Evolutionary conservation across 1,140 invertebrate genomes (phyloP).

Genomic region (Eriocheir sinensis): DNA sequence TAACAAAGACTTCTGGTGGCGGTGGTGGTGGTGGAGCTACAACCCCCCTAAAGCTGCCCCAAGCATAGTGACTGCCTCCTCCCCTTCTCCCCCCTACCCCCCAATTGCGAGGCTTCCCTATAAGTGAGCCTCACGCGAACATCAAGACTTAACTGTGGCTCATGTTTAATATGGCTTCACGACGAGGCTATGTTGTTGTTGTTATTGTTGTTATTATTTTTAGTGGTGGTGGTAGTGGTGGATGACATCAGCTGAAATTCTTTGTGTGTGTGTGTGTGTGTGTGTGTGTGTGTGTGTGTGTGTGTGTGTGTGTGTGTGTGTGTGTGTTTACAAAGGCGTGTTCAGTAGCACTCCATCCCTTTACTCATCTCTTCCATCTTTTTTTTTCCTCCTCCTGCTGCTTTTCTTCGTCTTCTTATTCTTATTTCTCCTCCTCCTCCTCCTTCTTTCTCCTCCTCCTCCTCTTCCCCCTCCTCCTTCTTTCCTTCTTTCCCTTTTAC

Average conservation of each 20-base stretch:
- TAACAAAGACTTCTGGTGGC: not conserved
- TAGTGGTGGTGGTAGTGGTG: too few species aligned
- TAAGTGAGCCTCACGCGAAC: not conserved
- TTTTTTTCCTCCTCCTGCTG: not conserved
- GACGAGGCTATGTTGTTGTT: too few species aligned
- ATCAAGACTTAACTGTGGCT: not conserved
- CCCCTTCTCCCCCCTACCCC: too few species aligned
- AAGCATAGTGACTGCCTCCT: not conserved
- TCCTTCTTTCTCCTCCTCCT: not conserved
- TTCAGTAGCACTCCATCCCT: too few species aligned
- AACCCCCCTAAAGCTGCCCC: slow-evolving; percentile 4
- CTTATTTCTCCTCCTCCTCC: not conserved
- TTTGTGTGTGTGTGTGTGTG: too few species aligned
- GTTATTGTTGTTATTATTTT: too few species aligned
- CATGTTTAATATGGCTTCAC: slow-evolving; percentile 24
- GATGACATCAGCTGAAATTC: too few species aligned
- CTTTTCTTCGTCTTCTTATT: too few species aligned
- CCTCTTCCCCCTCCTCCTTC: not conserved
- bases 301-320: not conserved
- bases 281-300: slow-evolving; percentile 37
- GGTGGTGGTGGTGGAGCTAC: too few species aligned
- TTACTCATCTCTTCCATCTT: too few species aligned
- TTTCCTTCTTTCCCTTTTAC: not conserved
- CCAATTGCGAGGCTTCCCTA: slow-evolving; percentile 3
- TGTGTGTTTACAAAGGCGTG: not conserved